Percentiles rank a stretch among this genome's conserved stretches.
These are phyloP conservation scores for Ptychochromis oligacanthus DNA, from an alignment of 2,113 vertebrate species.

Conservation along the genomic window DNA sequence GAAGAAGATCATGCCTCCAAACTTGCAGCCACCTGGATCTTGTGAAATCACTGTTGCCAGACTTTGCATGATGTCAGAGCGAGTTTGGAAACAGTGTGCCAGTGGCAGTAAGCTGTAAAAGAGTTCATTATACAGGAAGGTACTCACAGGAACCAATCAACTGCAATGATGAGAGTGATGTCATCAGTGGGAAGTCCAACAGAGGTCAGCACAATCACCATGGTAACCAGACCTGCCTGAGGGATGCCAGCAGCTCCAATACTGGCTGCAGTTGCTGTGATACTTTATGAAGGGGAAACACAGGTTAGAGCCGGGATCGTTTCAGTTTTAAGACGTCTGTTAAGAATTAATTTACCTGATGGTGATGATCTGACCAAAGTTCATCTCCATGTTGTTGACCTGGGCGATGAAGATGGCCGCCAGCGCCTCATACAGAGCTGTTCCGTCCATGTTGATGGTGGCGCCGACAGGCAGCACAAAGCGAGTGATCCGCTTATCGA, in stretches of 20 bases:
- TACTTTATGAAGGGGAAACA: conserved; percentile 77
- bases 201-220: conserved; percentile 98
- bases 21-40: too few relatives aligned
- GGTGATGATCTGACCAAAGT: conserved; percentile 97
- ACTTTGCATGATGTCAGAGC: background rate
- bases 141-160: conserved; percentile 99
- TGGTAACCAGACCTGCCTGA: conserved; percentile 96
- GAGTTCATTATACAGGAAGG: background rate
- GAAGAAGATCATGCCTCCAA: background rate
- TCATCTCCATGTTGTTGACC: conserved; percentile 97
- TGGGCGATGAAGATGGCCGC: conserved; percentile 98
- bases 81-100: background rate
- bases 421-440: conserved; percentile 94
- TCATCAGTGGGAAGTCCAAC: conserved; percentile 97
- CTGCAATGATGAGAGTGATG: conserved; percentile 97
- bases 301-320: background rate
- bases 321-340: background rate
- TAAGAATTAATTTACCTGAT: conserved; percentile 87
- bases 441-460: conserved; percentile 98
- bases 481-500: conserved; percentile 94
- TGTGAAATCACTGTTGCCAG: background rate
- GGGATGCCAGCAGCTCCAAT: conserved; percentile 97
- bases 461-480: conserved; percentile 95
- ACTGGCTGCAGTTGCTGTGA: conserved; percentile 96
- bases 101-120: background rate